phyloP scores from a whole-genome alignment of 1,140 invertebrate genomes.

The Batillaria attramentaria region DNA sequence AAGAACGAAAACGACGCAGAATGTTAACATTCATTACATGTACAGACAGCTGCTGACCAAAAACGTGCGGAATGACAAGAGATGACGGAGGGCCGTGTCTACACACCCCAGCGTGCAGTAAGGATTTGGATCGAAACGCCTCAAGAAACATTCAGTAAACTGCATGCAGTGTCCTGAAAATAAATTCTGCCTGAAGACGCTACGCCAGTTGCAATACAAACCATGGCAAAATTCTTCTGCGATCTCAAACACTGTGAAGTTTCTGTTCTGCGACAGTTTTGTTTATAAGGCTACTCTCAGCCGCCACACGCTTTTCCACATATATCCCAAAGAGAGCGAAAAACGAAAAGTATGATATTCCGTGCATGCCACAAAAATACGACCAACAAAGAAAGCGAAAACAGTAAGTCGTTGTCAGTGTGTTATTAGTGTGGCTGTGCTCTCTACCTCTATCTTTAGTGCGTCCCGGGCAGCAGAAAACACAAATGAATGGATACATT shows the following conservation, averaged over 20 bases:
- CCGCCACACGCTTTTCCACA: too few species aligned
- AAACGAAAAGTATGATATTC: too few species aligned
- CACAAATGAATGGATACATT: too few species aligned
- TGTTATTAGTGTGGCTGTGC: too few species aligned
- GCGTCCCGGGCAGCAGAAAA: too few species aligned
- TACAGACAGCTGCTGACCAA: background rate
- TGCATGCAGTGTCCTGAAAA: background rate
- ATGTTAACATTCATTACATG: background rate
- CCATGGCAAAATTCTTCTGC: background rate
- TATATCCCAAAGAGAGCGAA: too few species aligned
- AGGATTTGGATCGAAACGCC: background rate
- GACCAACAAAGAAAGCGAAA: too few species aligned
- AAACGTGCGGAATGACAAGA: background rate
- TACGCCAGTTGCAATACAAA: background rate
- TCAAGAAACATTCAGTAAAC: background rate
- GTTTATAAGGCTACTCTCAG: too few species aligned
- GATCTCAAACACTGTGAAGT: background rate
- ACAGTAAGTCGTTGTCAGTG: too few species aligned
- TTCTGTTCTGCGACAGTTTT: too few species aligned
- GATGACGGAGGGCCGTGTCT: background rate
- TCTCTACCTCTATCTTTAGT: too few species aligned
- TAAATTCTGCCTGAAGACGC: background rate
- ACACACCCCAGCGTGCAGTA: background rate
- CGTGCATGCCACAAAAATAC: too few species aligned
- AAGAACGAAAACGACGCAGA: background rate